Evolutionary conservation across 2,113 vertebrate species (phyloP), one percentile per base, ranked within the genome.

Genomic region (western clawed frog (Xenopus tropicalis)): DNA sequence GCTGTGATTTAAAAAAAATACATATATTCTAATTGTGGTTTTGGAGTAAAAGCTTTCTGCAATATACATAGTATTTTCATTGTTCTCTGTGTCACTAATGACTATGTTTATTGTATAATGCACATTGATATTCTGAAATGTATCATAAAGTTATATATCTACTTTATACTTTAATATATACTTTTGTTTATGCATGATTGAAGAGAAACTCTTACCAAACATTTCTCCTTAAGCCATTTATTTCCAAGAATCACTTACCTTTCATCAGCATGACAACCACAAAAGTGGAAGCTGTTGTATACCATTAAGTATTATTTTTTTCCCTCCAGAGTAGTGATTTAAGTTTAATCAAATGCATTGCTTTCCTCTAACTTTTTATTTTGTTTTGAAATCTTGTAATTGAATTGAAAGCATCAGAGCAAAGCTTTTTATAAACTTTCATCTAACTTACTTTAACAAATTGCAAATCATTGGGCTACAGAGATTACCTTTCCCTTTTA

Each of bases 371-470:
- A 76, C 64, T 63, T 63, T 61, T 74, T 59, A 66, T 59, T 69
- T 54, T 25, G 69, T 76, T 69, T 63, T 48, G 69, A 75, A 51
- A 57, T 48, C 46, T 61, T 51, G 25, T 76, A 69, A 69, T 76
- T 76, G 51, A 76, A 69, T 63, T 24, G 24, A 46, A 29, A 56
- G 54, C 22, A 29, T 20, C 16, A 9, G 37, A 74, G 63, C 44
- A 61, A 57, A 66, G 37, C 19, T 48, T 51, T 69, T 76, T 59
- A 14, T 67, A 57, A 69, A 76, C 24, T 76, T 76, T 56, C 57
- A 52, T 56, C 66, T 63, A 69, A 76, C 58, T 76, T 76, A 69
- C 19, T 44, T 69, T 69, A 63, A 76, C 66, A 76, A 76, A 76
- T 54, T 69, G 57, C 59, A 52, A 58, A 76, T 69, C 72, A 67